These are phyloP conservation scores for Sterrhoptilus dennistouni DNA, from an alignment of 2,113 vertebrate species.

Conservation along the genomic window DNA sequence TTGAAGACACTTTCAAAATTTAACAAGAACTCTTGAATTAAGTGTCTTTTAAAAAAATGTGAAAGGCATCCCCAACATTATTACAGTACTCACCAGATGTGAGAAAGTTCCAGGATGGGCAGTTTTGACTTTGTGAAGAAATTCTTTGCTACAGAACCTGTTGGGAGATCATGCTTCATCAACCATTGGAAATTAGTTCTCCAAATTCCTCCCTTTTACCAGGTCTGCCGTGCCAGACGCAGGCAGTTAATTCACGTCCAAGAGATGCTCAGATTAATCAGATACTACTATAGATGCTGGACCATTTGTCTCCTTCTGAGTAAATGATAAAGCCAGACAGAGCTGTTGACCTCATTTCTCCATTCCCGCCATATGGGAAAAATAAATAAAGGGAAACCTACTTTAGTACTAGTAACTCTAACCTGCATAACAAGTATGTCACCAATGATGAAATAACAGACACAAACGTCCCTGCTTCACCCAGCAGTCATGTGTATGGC, in stretches of 20 bases:
- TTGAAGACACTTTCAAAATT: slow-evolving; percentile 8
- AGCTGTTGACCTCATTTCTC: slow-evolving; percentile 29
- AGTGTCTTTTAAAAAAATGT: fast-evolving
- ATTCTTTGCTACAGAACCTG: slow-evolving; percentile 92
- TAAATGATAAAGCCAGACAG: neutral
- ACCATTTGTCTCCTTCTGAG: neutral
- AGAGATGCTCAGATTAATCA: neutral
- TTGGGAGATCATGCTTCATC: slow-evolving; percentile 18
- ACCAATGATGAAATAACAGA: neutral
- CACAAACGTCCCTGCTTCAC: neutral
- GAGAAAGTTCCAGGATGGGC: slow-evolving; percentile 93
- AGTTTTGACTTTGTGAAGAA: slow-evolving; percentile 99
- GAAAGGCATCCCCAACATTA: neutral
- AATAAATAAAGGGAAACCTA: neutral
- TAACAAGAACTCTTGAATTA: slow-evolving; percentile 15
- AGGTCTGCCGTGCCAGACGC: neutral
- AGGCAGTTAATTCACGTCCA: neutral
- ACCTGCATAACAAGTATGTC: neutral
- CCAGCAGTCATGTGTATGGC: neutral
- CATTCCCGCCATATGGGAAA: neutral
- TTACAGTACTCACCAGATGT: slow-evolving; percentile 87
- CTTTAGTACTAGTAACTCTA: neutral
- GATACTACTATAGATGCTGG: neutral
- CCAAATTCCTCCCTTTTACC: neutral
- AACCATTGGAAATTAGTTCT: neutral